phyloP scores from a whole-genome alignment of 2,797 vertebrate species.

The Pseudochaenichthys georgianus region DNA sequence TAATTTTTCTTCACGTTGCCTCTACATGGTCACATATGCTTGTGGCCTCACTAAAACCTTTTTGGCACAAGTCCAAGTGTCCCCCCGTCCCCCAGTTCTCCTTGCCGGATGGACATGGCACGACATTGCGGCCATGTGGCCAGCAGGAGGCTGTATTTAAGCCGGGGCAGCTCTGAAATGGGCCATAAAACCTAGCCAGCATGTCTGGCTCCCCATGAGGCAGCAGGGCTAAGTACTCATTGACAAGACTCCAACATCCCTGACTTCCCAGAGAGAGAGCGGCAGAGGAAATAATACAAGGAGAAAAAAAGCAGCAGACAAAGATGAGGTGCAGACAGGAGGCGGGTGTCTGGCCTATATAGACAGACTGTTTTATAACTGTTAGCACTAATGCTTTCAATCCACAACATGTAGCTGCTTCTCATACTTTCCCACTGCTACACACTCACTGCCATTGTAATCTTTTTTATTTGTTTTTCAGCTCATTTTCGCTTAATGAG shows the following conservation, averaged over 20 bases:
- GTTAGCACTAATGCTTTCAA: constrained; percentile 46
- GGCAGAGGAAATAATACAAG: constrained; percentile 54
- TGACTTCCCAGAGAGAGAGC: constrained; percentile 62
- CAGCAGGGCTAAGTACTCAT: constrained; percentile 77
- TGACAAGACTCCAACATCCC: constrained; percentile 79
- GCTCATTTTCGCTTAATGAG: constrained; percentile 26
- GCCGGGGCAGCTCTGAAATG: constrained; percentile 77
- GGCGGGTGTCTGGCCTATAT: constrained; percentile 56
- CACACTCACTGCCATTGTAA: constrained; percentile 21
- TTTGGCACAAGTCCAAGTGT: constrained; percentile 62
- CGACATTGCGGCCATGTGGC: constrained; percentile 78
- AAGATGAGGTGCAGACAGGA: constrained; percentile 67
- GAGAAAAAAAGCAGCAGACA: constrained; percentile 41
- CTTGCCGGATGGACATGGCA: constrained; percentile 74
- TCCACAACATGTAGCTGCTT: constrained; percentile 32
- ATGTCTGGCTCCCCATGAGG: constrained; percentile 81
- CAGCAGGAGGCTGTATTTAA: constrained; percentile 82
- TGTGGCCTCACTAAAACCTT: constrained; percentile 73
- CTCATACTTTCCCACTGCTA: constrained; percentile 7
- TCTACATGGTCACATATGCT: constrained; percentile 75
- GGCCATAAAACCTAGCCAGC: constrained; percentile 81
- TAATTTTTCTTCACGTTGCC: constrained; percentile 43
- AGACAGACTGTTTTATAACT: constrained; percentile 53
- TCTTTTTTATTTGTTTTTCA: constrained; percentile 1
- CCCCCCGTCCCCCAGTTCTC: constrained; percentile 6